A percentile compares a stretch with the other conserved stretches of the same genome.
phyloP scores from a whole-genome alignment of 2,113 vertebrate genomes.

The Canis aureus region DNA sequence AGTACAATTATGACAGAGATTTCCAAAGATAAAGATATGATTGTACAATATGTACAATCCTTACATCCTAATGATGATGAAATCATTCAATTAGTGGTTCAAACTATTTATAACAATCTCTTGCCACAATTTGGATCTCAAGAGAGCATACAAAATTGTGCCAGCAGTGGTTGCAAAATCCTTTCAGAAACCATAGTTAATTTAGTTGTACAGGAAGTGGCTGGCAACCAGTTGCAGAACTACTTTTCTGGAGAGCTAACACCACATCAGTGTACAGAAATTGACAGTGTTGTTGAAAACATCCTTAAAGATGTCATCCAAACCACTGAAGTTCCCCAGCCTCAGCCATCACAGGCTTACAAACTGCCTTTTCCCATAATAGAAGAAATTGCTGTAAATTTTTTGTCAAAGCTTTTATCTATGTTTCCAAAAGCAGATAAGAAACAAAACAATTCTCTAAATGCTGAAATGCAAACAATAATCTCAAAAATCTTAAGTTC shows the following conservation, averaged over 20 bases:
- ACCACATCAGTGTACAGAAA: constrained; percentile 8
- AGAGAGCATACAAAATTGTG: constrained; percentile 44
- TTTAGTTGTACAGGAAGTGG: constrained; percentile 59
- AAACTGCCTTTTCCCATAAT: constrained; percentile 62
- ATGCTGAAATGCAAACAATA: constrained; percentile 44
- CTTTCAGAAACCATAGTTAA: constrained; percentile 63
- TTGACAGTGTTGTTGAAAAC: constrained; percentile 43
- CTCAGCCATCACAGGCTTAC: neutral
- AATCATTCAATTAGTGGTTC: constrained; percentile 58
- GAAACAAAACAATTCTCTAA: neutral
- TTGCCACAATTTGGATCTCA: constrained; percentile 63
- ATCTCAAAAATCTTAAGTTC: constrained; percentile 61
- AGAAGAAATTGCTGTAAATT: constrained; percentile 60
- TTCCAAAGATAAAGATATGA: constrained; percentile 35
- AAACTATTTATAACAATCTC: constrained; percentile 67
- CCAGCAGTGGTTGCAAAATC: constrained; percentile 58
- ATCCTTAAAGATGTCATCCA: neutral
- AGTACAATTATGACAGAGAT: constrained; percentile 64
- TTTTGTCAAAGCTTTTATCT: constrained; percentile 70
- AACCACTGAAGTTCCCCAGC: neutral
- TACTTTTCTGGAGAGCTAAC: constrained; percentile 69
- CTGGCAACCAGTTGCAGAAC: constrained; percentile 62
- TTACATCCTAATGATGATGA: constrained; percentile 52
- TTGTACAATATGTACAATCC: constrained; percentile 53
- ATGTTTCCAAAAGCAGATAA: constrained; percentile 38